These are phyloP conservation scores for Apotomis capreana DNA, from an alignment of 2,888 invertebrate species.

Conservation along the genomic window DNA sequence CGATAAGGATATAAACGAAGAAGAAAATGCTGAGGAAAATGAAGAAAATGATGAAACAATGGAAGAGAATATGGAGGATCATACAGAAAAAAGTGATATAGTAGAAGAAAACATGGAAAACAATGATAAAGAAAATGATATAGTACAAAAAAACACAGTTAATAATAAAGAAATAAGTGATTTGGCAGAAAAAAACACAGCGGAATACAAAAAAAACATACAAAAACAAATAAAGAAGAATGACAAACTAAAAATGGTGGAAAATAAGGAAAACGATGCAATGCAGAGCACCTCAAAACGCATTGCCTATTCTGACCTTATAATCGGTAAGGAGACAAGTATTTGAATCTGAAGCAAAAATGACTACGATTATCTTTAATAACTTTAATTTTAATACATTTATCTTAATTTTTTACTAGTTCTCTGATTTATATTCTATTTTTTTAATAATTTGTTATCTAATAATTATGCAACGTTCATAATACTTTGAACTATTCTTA, in stretches of 20 bases:
- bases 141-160: background rate
- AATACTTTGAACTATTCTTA: too few relatives aligned
- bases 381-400: constrained; percentile 1
- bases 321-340: constrained; percentile 5
- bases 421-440: background rate
- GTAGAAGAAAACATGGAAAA: constrained; percentile 3
- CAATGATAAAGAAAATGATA: constrained; percentile 1
- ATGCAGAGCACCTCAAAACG: background rate
- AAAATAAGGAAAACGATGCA: constrained; percentile 9
- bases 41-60: constrained; percentile 1
- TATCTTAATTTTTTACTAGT: background rate
- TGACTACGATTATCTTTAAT: background rate
- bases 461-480: too few relatives aligned
- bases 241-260: background rate
- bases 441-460: too few relatives aligned
- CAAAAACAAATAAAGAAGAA: too few relatives aligned
- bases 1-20: constrained; percentile 1
- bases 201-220: background rate
- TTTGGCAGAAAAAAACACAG: background rate
- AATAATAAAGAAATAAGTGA: background rate
- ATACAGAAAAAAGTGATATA: background rate
- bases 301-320: background rate
- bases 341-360: background rate
- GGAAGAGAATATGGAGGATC: background rate
- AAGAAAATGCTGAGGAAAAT: constrained; percentile 3